Base-by-base conservation (phyloP, 1,140 invertebrate species). In the Bombus fervidus region DNA sequence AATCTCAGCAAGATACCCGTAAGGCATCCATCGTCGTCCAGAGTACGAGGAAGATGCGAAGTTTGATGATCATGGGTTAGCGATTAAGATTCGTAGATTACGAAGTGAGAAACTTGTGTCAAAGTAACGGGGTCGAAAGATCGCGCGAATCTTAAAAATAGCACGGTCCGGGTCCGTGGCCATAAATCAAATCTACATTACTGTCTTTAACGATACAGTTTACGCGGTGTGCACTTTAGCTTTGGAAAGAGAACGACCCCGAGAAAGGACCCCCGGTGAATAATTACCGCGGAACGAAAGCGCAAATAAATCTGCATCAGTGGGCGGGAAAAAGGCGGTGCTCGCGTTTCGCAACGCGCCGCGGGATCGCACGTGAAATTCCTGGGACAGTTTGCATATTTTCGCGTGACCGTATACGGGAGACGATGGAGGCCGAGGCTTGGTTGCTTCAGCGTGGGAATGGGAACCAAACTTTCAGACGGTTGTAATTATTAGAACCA, bases 381-480 rank as follows among this genome's bases (percentile, higher is more conserved):
- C 78, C 43, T 64, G 64, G 77, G 83, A 85, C 83, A 80, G 57
- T 85, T 85, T 72, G 83, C 83, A 85, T 85, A 85, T 85, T 85
- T 85, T 80, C 83, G 83, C 83, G 83, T 80, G 83, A 80, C 77
- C 83, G 76, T 80, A 25, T 62, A 25, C 5, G 6, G 28, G 39
- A 34, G 81, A 64, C n/a, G 18, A 31, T 9, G 31, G 41, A 31
- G 62, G 25, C 12, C 25, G 25, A 41, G 76, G 31, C 43, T n/a
- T 4, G 59, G 8, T 9, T 34, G 18, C 75, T 22, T 43, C 68
- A 41, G 37, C 83, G 83, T 85, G 83, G 83, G 83, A 85, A 85
- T 85, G 83, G 83, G 83, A 85, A 85, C 53, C 31, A 34, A 47
- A 28, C 39, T 41, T 25, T 39, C 76, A 78, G 75, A 80, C 83